Evolutionary conservation across 2,113 vertebrate species (phyloP).

Genomic region (Pedionomus torquatus): DNA sequence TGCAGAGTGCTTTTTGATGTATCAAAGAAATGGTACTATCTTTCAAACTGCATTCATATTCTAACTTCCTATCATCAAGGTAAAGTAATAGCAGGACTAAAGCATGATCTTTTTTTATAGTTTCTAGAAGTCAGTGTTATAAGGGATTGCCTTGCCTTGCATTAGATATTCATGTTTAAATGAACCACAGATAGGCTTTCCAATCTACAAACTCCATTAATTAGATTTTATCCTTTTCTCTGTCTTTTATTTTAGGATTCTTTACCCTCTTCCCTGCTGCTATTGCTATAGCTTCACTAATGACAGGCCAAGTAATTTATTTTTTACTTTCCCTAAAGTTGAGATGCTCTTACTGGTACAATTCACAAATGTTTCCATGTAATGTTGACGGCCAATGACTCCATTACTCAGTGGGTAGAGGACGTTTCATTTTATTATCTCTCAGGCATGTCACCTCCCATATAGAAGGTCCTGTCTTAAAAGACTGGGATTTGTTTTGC

Average conservation of each 20-base stretch:
- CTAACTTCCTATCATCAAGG: conserved; percentile 35
- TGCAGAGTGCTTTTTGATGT: conserved; percentile 61
- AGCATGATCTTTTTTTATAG: conserved; percentile 1
- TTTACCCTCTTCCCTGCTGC: conserved; percentile 11
- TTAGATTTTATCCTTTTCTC: conserved; percentile 48
- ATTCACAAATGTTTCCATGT: not conserved
- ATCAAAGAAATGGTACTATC: conserved; percentile 63
- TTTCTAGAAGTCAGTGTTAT: conserved; percentile 8
- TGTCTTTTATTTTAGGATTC: conserved; percentile 25
- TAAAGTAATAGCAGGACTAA: conserved; percentile 48
- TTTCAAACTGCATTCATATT: conserved; percentile 53
- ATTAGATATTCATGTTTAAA: conserved; percentile 21
- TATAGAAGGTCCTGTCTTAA: not conserved
- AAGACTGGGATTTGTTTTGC: not conserved
- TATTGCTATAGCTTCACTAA: conserved; percentile 25
- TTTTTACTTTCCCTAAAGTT: not conserved
- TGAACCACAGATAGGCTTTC: not conserved
- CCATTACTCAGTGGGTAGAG: not conserved
- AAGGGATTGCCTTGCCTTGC: not conserved
- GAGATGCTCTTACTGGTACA: not conserved
- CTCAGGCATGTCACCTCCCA: not conserved
- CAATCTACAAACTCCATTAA: conserved; percentile 60
- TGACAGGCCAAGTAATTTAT: not conserved
- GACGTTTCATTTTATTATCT: not conserved
- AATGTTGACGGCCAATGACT: not conserved